Conservation (phyloP, 2,113 vertebrate genomes). For the Rattus rattus region DNA sequence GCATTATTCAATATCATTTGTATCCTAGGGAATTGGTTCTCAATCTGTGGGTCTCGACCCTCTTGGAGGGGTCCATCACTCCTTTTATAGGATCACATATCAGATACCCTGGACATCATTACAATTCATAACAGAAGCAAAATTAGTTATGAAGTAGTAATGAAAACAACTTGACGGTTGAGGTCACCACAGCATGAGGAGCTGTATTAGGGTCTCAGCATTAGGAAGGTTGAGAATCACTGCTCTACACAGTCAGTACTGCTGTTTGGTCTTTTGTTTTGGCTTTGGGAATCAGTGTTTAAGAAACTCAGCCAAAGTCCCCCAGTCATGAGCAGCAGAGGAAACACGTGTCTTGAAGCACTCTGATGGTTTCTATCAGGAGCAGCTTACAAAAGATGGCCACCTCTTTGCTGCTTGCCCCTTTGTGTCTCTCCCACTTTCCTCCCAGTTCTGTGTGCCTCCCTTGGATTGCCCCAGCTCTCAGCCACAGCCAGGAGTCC, state of each 20-base stretch:
- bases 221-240: neutral
- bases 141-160: neutral
- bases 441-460: neutral
- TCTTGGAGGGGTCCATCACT: neutral
- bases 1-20: neutral
- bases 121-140: neutral
- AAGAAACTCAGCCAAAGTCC: neutral
- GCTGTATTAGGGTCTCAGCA: neutral
- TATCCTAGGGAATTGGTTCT: neutral
- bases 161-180: too few species aligned
- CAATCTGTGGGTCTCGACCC: too few species aligned
- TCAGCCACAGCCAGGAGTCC: neutral
- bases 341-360: neutral
- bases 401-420: neutral
- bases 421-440: neutral
- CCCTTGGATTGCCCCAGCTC: neutral
- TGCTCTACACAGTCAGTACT: neutral
- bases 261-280: neutral
- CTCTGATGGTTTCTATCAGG: neutral
- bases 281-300: neutral
- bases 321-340: neutral
- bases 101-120: neutral
- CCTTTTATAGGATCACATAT: neutral
- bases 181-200: neutral
- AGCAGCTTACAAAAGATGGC: neutral